Evolutionary conservation across 1,140 invertebrate species (phyloP).

Genomic region (Catajapyx aquilonaris): DNA sequence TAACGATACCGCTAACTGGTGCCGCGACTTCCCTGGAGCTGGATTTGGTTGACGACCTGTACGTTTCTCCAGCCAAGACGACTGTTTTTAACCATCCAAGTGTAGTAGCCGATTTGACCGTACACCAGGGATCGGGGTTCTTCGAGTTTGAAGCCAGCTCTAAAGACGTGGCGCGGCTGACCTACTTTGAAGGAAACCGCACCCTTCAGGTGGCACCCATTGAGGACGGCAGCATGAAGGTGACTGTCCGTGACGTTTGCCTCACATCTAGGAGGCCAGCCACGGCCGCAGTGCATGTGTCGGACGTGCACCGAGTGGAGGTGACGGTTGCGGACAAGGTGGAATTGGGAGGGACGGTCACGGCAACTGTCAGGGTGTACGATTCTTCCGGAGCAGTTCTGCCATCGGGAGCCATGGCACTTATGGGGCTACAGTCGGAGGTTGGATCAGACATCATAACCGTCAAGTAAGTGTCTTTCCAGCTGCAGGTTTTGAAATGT

Average conservation of each 20-base stretch:
- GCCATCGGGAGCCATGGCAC: neutral
- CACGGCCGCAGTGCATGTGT: neutral
- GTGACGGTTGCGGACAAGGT: neutral
- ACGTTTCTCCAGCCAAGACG: neutral
- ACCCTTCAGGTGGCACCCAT: neutral
- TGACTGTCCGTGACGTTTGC: neutral
- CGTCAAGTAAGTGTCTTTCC: neutral
- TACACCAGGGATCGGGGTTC: neutral
- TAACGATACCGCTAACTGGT: too few relatives aligned
- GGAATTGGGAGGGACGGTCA: neutral
- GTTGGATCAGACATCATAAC: neutral
- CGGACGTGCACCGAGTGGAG: neutral
- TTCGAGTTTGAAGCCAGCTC: neutral
- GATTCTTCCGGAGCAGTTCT: neutral
- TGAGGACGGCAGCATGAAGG: neutral
- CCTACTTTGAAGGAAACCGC: too few relatives aligned
- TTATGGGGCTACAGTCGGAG: neutral
- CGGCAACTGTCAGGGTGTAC: neutral
- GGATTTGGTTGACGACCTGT: neutral
- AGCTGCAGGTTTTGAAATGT: too few relatives aligned
- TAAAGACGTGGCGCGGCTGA: too few relatives aligned
- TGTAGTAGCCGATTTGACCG: neutral
- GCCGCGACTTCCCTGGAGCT: neutral
- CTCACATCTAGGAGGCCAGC: neutral
- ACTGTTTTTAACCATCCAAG: neutral